Evolutionary conservation across 1,140 invertebrate genomes (phyloP).

Genomic region (Ceratoteleas bidentatus): DNA sequence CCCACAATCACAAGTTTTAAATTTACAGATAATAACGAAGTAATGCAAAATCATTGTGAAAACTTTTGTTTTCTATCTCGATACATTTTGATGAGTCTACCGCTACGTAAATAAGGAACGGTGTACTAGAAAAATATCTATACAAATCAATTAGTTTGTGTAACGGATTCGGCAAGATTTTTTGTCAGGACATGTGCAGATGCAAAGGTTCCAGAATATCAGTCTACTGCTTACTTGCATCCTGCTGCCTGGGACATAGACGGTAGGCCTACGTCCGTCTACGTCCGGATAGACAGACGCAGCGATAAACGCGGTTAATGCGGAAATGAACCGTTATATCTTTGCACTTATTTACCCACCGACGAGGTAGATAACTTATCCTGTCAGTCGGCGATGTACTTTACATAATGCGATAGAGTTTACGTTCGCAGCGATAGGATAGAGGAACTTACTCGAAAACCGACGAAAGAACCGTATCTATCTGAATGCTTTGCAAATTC

Average conservation of each 20-base stretch:
- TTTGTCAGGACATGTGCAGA: slow-evolving; percentile 49
- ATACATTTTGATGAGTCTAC: too few species aligned
- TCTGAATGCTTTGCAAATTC: slow-evolving; percentile 58
- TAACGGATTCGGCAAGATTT: slow-evolving; percentile 34
- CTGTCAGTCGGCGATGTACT: slow-evolving; percentile 66
- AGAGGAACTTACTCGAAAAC: slow-evolving; percentile 65
- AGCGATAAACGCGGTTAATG: slow-evolving; percentile 78
- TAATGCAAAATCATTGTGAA: too few species aligned
- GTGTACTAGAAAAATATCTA: slow-evolving; percentile 11
- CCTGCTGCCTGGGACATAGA: slow-evolving; percentile 68
- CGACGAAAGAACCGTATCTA: slow-evolving; percentile 68
- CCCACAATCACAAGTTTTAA: too few species aligned
- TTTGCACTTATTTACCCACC: slow-evolving; percentile 79
- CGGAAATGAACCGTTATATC: slow-evolving; percentile 82
- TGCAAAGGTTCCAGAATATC: slow-evolving; percentile 52
- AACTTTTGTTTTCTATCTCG: too few species aligned
- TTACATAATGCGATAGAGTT: slow-evolving; percentile 71
- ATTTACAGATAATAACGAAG: too few species aligned
- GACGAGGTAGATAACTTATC: slow-evolving; percentile 71
- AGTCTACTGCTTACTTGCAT: slow-evolving; percentile 67
- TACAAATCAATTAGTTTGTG: slow-evolving; percentile 28
- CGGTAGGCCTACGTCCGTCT: slow-evolving; percentile 57
- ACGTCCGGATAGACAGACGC: slow-evolving; percentile 77
- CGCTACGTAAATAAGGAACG: slow-evolving; percentile 8
- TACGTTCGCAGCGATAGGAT: slow-evolving; percentile 67